Percentiles rank a stretch among this genome's conserved stretches.
These are phyloP conservation scores for Sandelia bainsii DNA, from an alignment of 2,797 vertebrate genomes.

Conservation along the genomic window DNA sequence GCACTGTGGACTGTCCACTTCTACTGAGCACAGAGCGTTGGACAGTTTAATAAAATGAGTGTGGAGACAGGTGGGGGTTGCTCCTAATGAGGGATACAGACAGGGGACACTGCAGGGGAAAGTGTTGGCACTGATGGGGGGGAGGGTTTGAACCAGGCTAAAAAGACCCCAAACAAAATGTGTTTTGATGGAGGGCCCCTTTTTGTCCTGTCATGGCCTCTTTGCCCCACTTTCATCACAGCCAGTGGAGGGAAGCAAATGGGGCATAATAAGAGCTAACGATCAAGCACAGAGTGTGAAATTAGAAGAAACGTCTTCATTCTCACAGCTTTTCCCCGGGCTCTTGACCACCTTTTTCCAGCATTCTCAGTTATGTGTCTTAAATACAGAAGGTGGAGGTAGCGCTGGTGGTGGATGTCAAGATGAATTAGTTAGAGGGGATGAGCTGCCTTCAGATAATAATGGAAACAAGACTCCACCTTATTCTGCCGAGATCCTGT, in stretches of 20 bases:
- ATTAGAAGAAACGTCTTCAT: slow-evolving; percentile 87
- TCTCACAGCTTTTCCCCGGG: slow-evolving; percentile 78
- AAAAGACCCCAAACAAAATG: slow-evolving; percentile 84
- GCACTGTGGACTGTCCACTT: slow-evolving; percentile 67
- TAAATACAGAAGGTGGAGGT: slow-evolving; percentile 68
- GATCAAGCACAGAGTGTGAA: slow-evolving; percentile 86
- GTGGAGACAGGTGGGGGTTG: slow-evolving; percentile 72
- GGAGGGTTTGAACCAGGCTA: slow-evolving; percentile 50
- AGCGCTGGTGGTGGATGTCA: slow-evolving; percentile 65
- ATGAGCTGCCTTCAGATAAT: slow-evolving; percentile 54
- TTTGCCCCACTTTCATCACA: slow-evolving; percentile 84
- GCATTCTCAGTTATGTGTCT: too few relatives aligned
- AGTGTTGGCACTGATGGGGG: slow-evolving; percentile 66
- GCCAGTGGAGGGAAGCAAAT: slow-evolving; percentile 86
- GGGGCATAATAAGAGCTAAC: slow-evolving; percentile 86
- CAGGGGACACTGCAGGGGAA: slow-evolving; percentile 59
- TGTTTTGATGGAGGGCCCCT: slow-evolving; percentile 84
- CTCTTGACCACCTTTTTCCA: too few relatives aligned
- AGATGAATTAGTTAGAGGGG: slow-evolving; percentile 60
- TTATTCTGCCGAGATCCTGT: slow-evolving; percentile 26
- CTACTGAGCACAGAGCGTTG: slow-evolving; percentile 51
- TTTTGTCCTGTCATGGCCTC: slow-evolving; percentile 84
- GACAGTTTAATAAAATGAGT: slow-evolving; percentile 77
- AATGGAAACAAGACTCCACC: slow-evolving; percentile 46
- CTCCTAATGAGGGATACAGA: slow-evolving; percentile 77